phyloP scores from a whole-genome alignment of 2,888 invertebrate species.

The Schizaphis graminum region DNA sequence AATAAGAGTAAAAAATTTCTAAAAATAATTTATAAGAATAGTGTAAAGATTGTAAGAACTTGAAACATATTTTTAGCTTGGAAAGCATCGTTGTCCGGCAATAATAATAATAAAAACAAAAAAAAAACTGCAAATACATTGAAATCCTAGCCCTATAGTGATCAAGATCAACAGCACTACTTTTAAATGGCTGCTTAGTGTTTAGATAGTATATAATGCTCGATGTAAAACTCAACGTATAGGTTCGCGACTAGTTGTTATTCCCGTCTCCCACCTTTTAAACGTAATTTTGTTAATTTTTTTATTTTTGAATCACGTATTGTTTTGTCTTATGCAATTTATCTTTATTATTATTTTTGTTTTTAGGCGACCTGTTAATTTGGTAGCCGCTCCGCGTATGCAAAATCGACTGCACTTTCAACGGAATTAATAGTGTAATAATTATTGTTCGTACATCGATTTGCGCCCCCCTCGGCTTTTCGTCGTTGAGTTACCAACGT shows the following conservation, averaged over 20 bases:
- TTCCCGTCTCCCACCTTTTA: neutral
- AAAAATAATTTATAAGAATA: neutral
- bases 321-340: neutral
- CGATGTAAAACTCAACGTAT: neutral
- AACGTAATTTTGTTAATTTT: neutral
- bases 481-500: conserved; percentile 39
- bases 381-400: conserved; percentile 66
- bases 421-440: conserved; percentile 52
- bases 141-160: neutral
- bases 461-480: neutral
- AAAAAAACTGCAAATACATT: neutral
- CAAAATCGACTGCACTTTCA: conserved; percentile 67
- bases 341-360: conserved; percentile 57
- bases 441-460: neutral
- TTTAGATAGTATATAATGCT: neutral
- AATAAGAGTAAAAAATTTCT: neutral
- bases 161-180: neutral
- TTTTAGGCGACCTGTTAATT: conserved; percentile 67
- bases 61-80: neutral
- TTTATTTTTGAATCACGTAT: conserved; percentile 29
- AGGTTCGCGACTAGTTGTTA: neutral
- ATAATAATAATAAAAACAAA: neutral
- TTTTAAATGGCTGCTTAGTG: neutral
- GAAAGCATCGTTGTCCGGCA: neutral
- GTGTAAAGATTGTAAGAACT: neutral